Evolutionary conservation across 2,113 vertebrate genomes (phyloP).

Genomic region (Corydoras sp.): DNA sequence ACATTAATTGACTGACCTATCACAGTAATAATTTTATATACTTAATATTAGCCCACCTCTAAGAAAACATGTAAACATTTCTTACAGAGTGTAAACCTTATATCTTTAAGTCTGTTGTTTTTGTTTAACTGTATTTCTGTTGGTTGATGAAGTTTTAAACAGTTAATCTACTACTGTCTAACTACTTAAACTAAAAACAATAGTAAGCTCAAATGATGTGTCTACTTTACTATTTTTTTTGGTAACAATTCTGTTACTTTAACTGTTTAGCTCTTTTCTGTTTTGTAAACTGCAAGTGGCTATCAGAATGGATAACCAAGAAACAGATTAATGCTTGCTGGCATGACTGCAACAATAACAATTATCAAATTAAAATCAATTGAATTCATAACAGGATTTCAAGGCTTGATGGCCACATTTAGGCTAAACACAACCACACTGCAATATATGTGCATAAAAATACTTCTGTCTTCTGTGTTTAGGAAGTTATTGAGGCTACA

Average conservation of each 20-base stretch:
- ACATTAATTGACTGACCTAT: constrained; percentile 15
- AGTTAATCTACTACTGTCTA: background rate
- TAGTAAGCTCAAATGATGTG: too few relatives aligned
- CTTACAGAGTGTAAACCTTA: constrained; percentile 60
- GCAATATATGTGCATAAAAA: constrained; percentile 11
- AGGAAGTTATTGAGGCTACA: constrained; percentile 16
- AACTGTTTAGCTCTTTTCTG: too few relatives aligned
- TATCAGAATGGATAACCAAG: too few relatives aligned
- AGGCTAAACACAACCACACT: background rate
- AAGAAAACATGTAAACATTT: constrained; percentile 60
- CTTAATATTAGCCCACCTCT: constrained; percentile 20
- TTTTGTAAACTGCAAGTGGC: too few relatives aligned
- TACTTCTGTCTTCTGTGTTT: constrained; percentile 11
- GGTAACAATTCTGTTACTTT: too few relatives aligned
- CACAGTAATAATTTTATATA: constrained; percentile 1
- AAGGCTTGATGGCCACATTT: too few relatives aligned
- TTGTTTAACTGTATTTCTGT: background rate
- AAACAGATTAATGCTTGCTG: too few relatives aligned
- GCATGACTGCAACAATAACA: too few relatives aligned
- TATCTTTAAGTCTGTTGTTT: constrained; percentile 10
- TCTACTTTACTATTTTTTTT: too few relatives aligned
- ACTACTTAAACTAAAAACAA: too few relatives aligned
- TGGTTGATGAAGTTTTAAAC: background rate
- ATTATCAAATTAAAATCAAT: constrained; percentile 15
- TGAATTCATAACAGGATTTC: too few relatives aligned